Evolutionary conservation across 1,140 invertebrate species (phyloP).

Genomic region (Dreissena polymorpha): DNA sequence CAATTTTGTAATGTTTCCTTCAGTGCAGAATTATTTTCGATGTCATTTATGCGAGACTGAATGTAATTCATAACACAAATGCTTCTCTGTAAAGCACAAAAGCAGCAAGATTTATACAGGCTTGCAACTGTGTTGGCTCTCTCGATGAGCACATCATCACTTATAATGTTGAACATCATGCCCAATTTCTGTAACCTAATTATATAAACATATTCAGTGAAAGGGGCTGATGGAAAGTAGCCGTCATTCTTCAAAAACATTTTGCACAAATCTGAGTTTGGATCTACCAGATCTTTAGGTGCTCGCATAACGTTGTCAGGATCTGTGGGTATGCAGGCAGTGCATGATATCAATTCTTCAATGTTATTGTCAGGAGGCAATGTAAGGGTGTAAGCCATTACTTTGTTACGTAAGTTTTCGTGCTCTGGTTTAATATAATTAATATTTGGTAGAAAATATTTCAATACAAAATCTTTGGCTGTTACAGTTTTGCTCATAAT

Average conservation of each 20-base stretch:
- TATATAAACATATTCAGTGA: background rate
- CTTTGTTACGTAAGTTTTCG: background rate
- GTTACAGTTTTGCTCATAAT: conserved; percentile 42
- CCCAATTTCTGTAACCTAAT: conserved; percentile 38
- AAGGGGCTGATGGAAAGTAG: conserved; percentile 25
- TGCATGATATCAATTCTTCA: background rate
- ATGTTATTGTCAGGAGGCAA: background rate
- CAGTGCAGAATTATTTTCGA: no score
- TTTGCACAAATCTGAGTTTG: conserved; percentile 11
- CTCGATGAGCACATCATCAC: conserved; percentile 44
- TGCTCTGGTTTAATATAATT: background rate
- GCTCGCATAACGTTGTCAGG: conserved; percentile 15
- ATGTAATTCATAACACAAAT: background rate
- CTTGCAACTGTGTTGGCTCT: conserved; percentile 23
- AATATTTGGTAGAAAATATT: conserved; percentile 53
- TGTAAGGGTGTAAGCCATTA: background rate
- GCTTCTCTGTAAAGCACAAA: conserved; percentile 27
- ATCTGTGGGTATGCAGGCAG: conserved; percentile 46
- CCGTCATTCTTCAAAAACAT: conserved; percentile 32
- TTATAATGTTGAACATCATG: conserved; percentile 48
- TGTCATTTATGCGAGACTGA: no score
- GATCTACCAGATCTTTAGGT: conserved; percentile 38
- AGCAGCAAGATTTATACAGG: conserved; percentile 16
- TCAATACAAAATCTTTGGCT: conserved; percentile 26
- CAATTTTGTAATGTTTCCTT: conserved; percentile 6